phyloP scores from a whole-genome alignment of 2,888 invertebrate genomes.

The Taenaris catops region DNA sequence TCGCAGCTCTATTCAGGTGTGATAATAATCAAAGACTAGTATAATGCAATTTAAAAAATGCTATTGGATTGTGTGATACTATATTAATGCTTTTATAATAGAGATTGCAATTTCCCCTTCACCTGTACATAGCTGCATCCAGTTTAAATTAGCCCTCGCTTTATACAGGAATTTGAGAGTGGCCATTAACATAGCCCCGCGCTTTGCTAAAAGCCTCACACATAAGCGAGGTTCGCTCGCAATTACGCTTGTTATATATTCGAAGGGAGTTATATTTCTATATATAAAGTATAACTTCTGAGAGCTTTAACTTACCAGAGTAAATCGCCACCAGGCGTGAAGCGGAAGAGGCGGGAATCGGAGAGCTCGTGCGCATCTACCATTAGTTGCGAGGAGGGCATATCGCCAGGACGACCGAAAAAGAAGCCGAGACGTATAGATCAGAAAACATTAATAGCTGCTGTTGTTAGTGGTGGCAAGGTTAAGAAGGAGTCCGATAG shows the following conservation, averaged over 20 bases:
- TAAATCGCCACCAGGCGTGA: conserved; percentile 55
- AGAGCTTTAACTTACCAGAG: conserved; percentile 59
- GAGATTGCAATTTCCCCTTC: conserved; percentile 14
- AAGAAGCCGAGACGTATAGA: conserved; percentile 57
- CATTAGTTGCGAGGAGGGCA: conserved; percentile 79
- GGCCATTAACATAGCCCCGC: conserved; percentile 45
- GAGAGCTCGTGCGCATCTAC: conserved; percentile 85
- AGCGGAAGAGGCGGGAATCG: conserved; percentile 89
- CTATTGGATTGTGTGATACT: too few relatives aligned
- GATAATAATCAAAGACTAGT: too few relatives aligned
- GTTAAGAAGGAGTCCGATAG: conserved; percentile 85
- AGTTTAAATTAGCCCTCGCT: conserved; percentile 61
- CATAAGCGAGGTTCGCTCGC: conserved; percentile 24
- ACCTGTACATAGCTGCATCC: conserved; percentile 43
- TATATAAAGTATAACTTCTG: conserved; percentile 40
- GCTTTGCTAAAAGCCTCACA: conserved; percentile 49
- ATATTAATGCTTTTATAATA: neutral
- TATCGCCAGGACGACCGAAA: conserved; percentile 54
- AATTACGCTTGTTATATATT: conserved; percentile 27
- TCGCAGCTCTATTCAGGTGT: too few relatives aligned
- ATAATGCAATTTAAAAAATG: too few relatives aligned
- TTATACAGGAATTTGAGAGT: conserved; percentile 44
- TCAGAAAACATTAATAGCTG: conserved; percentile 70
- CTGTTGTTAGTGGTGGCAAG: conserved; percentile 65
- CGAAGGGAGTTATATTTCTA: too few relatives aligned